Evolutionary conservation across 2,113 vertebrate genomes (phyloP).

Genomic region (Chionis minor): DNA sequence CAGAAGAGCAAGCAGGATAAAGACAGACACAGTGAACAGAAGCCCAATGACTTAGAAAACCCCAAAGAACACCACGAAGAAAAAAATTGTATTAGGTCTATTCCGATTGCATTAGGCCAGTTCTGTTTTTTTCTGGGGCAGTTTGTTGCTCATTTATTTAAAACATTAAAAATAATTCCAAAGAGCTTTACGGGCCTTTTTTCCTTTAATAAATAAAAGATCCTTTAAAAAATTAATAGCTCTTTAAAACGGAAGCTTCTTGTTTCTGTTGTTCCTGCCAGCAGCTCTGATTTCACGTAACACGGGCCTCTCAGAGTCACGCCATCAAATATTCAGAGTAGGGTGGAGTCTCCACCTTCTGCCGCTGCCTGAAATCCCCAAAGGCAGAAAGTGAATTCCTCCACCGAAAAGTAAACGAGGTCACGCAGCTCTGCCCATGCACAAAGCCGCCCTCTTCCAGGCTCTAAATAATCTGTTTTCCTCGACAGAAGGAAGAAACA

Average conservation of each 20-base stretch:
- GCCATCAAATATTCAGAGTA: conserved; percentile 2
- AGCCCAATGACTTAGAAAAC: neutral
- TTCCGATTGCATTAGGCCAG: neutral
- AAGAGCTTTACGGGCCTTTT: neutral
- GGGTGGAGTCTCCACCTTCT: neutral
- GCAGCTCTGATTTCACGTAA: neutral
- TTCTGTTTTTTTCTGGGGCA: neutral
- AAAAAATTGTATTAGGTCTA: neutral
- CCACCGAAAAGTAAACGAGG: neutral
- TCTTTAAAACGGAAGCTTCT: neutral
- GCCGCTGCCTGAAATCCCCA: neutral
- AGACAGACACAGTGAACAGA: neutral
- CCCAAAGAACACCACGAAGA: fast-evolving
- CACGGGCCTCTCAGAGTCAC: neutral
- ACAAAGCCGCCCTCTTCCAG: neutral
- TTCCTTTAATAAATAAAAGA: conserved; percentile 30
- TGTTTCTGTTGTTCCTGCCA: neutral
- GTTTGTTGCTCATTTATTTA: neutral
- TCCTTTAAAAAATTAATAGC: neutral
- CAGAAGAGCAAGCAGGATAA: neutral
- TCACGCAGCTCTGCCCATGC: neutral
- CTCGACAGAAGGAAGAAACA: neutral
- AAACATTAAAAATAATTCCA: neutral
- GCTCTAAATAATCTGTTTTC: neutral
- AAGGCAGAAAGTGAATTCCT: neutral